Evolutionary conservation across 1,140 invertebrate genomes (phyloP).

Genomic region (Drosophila nigrodunni): DNA sequence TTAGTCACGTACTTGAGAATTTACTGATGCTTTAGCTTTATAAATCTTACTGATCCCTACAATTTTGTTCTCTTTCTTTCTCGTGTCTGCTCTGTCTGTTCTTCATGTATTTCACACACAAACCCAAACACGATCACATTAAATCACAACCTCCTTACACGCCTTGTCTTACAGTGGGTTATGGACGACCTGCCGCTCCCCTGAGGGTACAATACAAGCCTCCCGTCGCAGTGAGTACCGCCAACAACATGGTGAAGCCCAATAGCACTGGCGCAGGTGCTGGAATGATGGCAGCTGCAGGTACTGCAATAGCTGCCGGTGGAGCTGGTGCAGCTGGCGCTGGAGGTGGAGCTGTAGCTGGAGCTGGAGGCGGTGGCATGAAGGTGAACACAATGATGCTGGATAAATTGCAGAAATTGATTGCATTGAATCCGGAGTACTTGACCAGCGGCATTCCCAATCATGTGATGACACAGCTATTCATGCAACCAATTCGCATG

Average conservation of each 20-base stretch:
- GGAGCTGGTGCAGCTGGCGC: slow-evolving; percentile 47
- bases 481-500: slow-evolving; percentile 76
- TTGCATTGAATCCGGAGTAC: slow-evolving; percentile 80
- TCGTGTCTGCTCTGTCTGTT: slow-evolving; percentile 2
- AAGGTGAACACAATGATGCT: slow-evolving; percentile 79
- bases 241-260: slow-evolving; percentile 2
- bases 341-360: slow-evolving; percentile 23
- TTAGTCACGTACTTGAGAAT: too few species aligned
- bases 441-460: slow-evolving; percentile 84
- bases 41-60: slow-evolving; percentile 37
- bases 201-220: slow-evolving; percentile 47
- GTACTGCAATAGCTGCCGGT: neutral
- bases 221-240: neutral
- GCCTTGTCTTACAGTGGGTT: slow-evolving; percentile 65
- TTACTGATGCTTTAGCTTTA: too few species aligned
- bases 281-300: neutral
- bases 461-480: slow-evolving; percentile 83
- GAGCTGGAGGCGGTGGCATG: slow-evolving; percentile 34
- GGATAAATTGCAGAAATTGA: slow-evolving; percentile 81
- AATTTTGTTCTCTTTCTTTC: slow-evolving; percentile 9
- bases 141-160: slow-evolving; percentile 9
- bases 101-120: neutral
- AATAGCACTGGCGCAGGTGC: slow-evolving; percentile 5
- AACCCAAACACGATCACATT: slow-evolving; percentile 8
- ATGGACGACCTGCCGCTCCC: slow-evolving; percentile 36